Conservation (phyloP, 1,140 invertebrate species). For the Dreissena rostriformis region DNA sequence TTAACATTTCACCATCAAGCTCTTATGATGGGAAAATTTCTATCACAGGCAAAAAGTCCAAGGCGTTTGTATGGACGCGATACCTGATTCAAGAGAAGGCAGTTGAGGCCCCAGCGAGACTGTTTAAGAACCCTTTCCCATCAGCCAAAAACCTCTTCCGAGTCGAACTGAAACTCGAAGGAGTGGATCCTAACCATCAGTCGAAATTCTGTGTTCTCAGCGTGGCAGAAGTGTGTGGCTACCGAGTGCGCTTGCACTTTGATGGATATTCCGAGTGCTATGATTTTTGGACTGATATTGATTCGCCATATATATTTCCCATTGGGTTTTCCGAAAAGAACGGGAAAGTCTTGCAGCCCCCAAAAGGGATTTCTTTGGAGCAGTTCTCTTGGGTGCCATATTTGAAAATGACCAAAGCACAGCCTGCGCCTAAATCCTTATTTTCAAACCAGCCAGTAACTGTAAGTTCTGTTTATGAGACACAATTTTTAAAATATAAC, state of each 20-base stretch:
- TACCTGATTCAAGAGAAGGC: constrained; percentile 80
- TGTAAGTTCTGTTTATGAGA: constrained; percentile 77
- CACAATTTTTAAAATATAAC: too few relatives aligned
- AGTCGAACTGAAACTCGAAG: constrained; percentile 95
- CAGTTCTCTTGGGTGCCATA: constrained; percentile 93
- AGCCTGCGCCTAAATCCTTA: constrained; percentile 89
- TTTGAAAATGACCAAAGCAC: constrained; percentile 88
- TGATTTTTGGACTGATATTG: constrained; percentile 97
- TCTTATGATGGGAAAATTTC: neutral
- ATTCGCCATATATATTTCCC: constrained; percentile 95
- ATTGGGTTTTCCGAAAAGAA: constrained; percentile 93
- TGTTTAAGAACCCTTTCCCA: constrained; percentile 81
- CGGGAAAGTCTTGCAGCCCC: constrained; percentile 81
- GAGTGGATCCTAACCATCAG: constrained; percentile 95
- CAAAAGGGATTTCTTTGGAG: constrained; percentile 85
- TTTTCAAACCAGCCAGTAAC: constrained; percentile 86
- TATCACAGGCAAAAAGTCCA: constrained; percentile 71
- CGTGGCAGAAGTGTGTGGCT: constrained; percentile 89
- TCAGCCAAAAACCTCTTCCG: constrained; percentile 87
- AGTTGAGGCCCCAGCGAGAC: constrained; percentile 75
- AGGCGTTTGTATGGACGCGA: constrained; percentile 78
- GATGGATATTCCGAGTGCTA: constrained; percentile 94
- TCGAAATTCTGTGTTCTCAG: constrained; percentile 93
- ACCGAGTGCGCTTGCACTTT: constrained; percentile 93
- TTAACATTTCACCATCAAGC: too few relatives aligned